phyloP scores from a whole-genome alignment of 1,140 invertebrate species.

The Acromyrmex heyeri region DNA sequence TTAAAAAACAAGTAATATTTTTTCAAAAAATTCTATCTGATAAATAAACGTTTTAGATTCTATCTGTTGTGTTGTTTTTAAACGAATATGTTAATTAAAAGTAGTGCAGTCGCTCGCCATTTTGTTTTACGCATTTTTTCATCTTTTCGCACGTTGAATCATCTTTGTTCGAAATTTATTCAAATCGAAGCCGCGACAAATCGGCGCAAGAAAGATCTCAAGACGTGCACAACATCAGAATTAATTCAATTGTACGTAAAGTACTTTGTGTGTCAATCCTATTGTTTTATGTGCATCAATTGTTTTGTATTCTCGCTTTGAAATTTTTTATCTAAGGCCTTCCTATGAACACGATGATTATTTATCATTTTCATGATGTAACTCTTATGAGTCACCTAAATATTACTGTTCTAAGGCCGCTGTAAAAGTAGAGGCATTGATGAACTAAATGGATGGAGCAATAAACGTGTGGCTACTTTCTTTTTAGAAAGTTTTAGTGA shows the following conservation, averaged over 20 bases:
- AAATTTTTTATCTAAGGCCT: background rate
- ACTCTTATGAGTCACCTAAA: slow-evolving; percentile 44
- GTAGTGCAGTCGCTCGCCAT: background rate
- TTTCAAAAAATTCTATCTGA: background rate
- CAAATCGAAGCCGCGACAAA: background rate
- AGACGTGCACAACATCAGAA: background rate
- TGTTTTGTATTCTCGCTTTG: background rate
- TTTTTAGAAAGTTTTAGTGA: slow-evolving; percentile 69
- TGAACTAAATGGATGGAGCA: slow-evolving; percentile 27
- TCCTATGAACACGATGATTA: background rate
- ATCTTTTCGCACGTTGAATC: background rate
- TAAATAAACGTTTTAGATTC: background rate
- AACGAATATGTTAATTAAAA: slow-evolving; percentile 40
- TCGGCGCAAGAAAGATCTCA: background rate
- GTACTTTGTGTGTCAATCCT: background rate
- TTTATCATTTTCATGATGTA: slow-evolving; percentile 28
- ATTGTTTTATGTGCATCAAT: background rate
- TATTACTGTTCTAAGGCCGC: background rate
- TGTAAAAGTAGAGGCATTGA: slow-evolving; percentile 19
- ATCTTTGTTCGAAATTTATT: background rate
- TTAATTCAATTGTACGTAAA: slow-evolving; percentile 26
- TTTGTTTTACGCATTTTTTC: background rate
- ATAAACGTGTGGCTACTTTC: slow-evolving; percentile 63
- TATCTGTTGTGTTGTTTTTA: background rate
- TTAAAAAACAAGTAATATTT: background rate